These are phyloP conservation scores for Chiloscyllium punctatum DNA, from an alignment of 2,797 vertebrate species.

Conservation along the genomic window DNA sequence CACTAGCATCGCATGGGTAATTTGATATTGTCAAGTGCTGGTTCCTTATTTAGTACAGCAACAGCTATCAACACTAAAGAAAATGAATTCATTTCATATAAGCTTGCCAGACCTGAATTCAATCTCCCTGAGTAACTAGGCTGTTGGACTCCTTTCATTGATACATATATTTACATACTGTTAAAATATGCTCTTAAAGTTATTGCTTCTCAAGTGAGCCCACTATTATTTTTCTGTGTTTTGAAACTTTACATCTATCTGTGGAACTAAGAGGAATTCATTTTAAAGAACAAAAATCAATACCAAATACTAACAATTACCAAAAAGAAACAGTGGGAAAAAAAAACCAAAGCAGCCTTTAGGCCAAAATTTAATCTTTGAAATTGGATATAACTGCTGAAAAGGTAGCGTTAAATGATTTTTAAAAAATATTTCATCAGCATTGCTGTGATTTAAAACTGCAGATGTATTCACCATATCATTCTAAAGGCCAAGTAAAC, in stretches of 20 bases:
- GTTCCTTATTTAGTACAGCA: conserved; percentile 10
- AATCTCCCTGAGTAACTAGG: background rate
- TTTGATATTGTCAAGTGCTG: background rate
- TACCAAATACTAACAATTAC: background rate
- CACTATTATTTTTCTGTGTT: background rate
- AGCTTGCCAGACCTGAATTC: conserved; percentile 5
- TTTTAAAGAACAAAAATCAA: background rate
- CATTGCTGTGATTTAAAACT: background rate
- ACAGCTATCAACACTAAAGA: background rate
- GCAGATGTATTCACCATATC: background rate
- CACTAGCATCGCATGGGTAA: background rate
- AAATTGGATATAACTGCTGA: background rate
- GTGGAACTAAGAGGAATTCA: background rate
- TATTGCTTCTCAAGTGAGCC: background rate
- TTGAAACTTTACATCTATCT: background rate
- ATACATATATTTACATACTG: background rate
- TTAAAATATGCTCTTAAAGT: background rate
- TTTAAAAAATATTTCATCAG: too few species aligned
- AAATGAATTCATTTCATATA: conserved; percentile 12
- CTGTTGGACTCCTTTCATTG: background rate
- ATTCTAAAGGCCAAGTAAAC: background rate
- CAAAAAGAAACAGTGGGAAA: background rate
- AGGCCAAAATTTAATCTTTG: background rate
- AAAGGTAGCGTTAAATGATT: background rate
- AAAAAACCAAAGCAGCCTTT: background rate